phyloP scores from a whole-genome alignment of 1,140 invertebrate species.

The Lithobius niger region DNA sequence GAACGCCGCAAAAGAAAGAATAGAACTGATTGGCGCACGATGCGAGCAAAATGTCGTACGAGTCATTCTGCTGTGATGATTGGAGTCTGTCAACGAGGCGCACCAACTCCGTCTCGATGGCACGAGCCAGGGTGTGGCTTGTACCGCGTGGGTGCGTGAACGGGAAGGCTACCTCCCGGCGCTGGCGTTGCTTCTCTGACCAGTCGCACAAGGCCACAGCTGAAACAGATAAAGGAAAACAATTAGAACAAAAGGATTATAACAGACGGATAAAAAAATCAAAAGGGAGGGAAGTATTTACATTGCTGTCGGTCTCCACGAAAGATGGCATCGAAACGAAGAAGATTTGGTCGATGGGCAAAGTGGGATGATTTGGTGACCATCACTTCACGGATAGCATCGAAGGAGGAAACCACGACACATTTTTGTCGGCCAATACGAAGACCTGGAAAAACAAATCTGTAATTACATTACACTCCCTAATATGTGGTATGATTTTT shows the following conservation, averaged over 20 bases:
- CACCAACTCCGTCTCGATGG: slow-evolving; percentile 16
- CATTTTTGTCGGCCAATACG: too few species aligned
- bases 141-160: slow-evolving; percentile 53
- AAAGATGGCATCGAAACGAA: too few species aligned
- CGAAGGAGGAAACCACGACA: too few species aligned
- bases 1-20: slow-evolving; percentile 63
- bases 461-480: too few species aligned
- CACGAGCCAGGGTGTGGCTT: slow-evolving; percentile 13
- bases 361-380: too few species aligned
- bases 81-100: slow-evolving; percentile 11
- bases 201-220: slow-evolving; percentile 74
- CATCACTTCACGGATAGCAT: too few species aligned
- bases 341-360: too few species aligned
- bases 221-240: slow-evolving; percentile 36
- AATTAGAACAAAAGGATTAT: slow-evolving; percentile 9
- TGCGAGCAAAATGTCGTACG: slow-evolving; percentile 29
- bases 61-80: neutral
- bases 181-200: slow-evolving; percentile 61
- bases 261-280: too few species aligned
- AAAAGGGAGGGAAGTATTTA: too few species aligned
- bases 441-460: too few species aligned
- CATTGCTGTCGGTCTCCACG: too few species aligned
- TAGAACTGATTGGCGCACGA: slow-evolving; percentile 71
- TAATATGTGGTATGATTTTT: too few species aligned
- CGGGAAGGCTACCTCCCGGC: slow-evolving; percentile 56